Evolutionary conservation across 2,797 vertebrate species (phyloP).

Genomic region (Megaceryle alcyon): DNA sequence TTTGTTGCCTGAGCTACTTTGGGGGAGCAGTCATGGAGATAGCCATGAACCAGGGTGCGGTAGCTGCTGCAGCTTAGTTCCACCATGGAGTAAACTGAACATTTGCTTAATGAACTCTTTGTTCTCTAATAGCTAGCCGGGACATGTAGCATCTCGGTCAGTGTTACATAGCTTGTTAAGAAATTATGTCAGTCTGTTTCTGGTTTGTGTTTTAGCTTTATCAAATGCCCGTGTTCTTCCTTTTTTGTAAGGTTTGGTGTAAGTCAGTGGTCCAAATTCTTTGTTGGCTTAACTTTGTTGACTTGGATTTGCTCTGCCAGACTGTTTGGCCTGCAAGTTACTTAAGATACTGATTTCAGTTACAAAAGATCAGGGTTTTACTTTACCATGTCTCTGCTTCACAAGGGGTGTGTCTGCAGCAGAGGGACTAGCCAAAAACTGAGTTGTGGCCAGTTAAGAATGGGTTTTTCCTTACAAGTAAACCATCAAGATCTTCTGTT

Average conservation of each 20-base stretch:
- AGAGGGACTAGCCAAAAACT: not conserved
- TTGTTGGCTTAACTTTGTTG: not conserved
- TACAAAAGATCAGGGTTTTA: not conserved
- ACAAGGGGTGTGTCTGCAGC: not conserved
- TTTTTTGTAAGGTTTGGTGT: not conserved
- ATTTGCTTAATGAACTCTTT: not conserved
- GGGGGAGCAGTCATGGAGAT: not conserved
- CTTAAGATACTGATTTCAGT: not conserved
- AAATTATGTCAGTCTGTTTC: not conserved
- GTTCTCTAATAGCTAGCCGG: not conserved
- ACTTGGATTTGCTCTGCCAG: not conserved
- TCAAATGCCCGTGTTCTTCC: not conserved
- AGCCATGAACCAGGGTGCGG: not conserved
- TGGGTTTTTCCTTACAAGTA: not conserved
- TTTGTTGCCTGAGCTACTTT: not conserved
- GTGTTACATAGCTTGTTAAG: not conserved
- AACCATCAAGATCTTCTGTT: not conserved
- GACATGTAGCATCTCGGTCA: not conserved
- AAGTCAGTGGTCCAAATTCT: not conserved
- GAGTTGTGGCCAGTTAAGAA: not conserved
- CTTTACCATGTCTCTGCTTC: not conserved
- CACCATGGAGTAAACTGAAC: not conserved
- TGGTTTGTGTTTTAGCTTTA: not conserved
- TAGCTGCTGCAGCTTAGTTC: not conserved
- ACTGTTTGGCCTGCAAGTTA: not conserved